Conservation (phyloP, 2,888 invertebrate genomes). For the Agrotis exclamationis region DNA sequence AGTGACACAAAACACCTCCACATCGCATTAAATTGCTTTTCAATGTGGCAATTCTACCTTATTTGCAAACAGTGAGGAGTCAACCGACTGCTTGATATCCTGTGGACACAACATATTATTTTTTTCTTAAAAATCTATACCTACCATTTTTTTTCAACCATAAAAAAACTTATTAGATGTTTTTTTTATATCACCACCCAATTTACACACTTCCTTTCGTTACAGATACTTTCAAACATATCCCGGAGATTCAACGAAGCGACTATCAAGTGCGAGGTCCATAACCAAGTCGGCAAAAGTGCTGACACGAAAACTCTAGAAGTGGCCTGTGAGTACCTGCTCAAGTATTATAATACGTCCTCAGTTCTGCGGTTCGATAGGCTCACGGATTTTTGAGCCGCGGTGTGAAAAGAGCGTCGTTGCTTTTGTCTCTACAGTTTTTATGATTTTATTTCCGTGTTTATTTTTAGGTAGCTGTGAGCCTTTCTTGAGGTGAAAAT, state of each 20-base stretch:
- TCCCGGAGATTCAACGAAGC: constrained; percentile 96
- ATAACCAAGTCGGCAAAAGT: constrained; percentile 97
- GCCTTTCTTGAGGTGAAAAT: neutral
- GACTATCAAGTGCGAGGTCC: constrained; percentile 97
- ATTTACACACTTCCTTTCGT: constrained; percentile 54
- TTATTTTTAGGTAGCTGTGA: neutral
- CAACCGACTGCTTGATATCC: no score
- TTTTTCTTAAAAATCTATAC: no score
- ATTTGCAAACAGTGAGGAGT: no score
- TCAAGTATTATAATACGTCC: constrained; percentile 56
- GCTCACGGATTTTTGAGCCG: constrained; percentile 1
- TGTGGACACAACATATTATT: no score
- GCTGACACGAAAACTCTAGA: constrained; percentile 97
- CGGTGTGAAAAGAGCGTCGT: constrained; percentile 7
- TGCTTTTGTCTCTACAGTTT: constrained; percentile 16
- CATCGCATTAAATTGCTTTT: no score
- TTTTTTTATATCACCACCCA: no score
- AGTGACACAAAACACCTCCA: no score
- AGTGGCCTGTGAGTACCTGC: constrained; percentile 95
- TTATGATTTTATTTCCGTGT: neutral
- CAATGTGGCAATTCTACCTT: no score
- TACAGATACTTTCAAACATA: constrained; percentile 94
- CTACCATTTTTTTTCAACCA: no score
- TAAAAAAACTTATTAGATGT: no score
- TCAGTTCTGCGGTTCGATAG: constrained; percentile 39